Conservation (phyloP, 2,797 vertebrate species). For the Aulostomus chinensis region DNA sequence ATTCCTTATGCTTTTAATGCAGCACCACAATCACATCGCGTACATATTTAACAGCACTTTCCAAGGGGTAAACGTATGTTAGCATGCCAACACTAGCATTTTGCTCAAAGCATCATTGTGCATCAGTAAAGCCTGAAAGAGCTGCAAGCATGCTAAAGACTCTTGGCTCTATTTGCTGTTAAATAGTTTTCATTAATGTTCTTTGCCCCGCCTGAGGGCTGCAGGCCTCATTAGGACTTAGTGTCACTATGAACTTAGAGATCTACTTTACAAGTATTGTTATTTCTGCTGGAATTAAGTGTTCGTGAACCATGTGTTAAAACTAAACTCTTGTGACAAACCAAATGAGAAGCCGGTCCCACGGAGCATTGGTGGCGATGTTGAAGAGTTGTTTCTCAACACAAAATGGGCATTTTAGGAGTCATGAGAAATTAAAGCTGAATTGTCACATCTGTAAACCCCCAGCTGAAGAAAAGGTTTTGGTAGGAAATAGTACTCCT, state of each 20-base stretch:
- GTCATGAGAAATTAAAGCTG: slow-evolving; percentile 22
- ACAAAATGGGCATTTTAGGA: slow-evolving; percentile 21
- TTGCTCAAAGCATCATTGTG: not conserved
- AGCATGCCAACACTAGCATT: not conserved
- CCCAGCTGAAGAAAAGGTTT: slow-evolving; percentile 15
- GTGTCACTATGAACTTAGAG: not conserved
- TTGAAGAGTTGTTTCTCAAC: not conserved
- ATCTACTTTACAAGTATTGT: too few species aligned
- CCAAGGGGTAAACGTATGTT: not conserved
- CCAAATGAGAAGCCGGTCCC: not conserved
- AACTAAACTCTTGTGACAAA: not conserved
- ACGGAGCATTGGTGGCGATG: too few species aligned
- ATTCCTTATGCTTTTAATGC: not conserved
- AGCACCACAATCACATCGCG: not conserved
- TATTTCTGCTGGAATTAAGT: too few species aligned
- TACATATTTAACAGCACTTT: too few species aligned
- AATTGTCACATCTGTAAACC: slow-evolving; percentile 1
- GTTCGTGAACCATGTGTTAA: not conserved
- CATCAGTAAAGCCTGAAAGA: not conserved
- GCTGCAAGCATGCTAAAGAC: not conserved
- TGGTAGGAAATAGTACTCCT: not conserved
- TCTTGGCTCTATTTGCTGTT: not conserved
- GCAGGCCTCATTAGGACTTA: not conserved
- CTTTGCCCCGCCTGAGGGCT: not conserved
- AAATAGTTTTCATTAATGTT: not conserved